Percentiles rank a stretch among this genome's conserved stretches.
Conservation (phyloP, 2,888 invertebrate genomes). For the Frankliniella intonsa region DNA sequence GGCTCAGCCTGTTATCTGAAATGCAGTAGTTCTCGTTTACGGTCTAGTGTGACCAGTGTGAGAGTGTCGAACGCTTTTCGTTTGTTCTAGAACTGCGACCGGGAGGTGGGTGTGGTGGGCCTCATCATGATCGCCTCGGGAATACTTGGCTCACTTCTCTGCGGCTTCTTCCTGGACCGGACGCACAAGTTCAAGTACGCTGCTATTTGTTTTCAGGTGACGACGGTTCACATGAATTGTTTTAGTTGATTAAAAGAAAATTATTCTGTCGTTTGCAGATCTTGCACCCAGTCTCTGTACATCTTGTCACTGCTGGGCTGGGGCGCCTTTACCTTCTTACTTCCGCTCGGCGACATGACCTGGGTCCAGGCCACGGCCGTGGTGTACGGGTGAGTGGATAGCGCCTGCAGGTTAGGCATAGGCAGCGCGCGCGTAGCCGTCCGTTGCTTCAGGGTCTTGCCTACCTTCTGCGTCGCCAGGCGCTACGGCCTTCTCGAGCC, state of each 20-base stretch:
- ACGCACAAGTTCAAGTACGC: conserved; percentile 60
- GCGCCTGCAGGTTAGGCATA: too few relatives aligned
- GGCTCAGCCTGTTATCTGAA: neutral
- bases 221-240: neutral
- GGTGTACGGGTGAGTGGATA: neutral
- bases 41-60: neutral
- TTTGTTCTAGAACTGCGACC: conserved; percentile 42
- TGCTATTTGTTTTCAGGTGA: neutral
- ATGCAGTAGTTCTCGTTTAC: too few relatives aligned
- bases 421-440: too few relatives aligned
- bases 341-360: neutral
- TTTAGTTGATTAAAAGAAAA: neutral
- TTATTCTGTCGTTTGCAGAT: neutral
- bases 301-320: neutral
- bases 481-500: too few relatives aligned
- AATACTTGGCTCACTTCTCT: conserved; percentile 58
- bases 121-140: conserved; percentile 59
- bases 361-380: neutral
- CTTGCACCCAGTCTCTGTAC: neutral
- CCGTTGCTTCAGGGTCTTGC: too few relatives aligned
- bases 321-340: neutral
- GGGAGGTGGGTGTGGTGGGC: conserved; percentile 58
- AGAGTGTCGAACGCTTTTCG: neutral
- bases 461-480: too few relatives aligned
- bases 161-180: conserved; percentile 60